A percentile compares a stretch with the other conserved stretches of the same genome.
Conservation (phyloP, 2,888 invertebrate species). For the Ashinkailepas kermadecensis region DNA sequence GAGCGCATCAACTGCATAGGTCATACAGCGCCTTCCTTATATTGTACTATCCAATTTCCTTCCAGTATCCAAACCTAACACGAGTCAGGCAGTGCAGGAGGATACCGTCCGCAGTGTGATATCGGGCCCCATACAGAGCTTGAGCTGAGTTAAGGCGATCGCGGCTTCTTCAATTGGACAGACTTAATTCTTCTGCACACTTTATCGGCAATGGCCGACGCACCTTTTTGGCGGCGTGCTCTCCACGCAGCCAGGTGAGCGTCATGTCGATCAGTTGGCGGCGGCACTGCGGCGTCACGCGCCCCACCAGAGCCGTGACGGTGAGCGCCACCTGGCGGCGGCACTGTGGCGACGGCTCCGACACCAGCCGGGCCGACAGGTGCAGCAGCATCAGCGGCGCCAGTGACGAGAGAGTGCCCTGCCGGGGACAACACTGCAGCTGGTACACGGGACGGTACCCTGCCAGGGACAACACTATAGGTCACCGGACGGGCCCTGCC, state of each 20-base stretch:
- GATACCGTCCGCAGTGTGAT: too few species aligned
- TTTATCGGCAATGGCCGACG: neutral
- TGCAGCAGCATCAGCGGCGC: slow-evolving; percentile 63
- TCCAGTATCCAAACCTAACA: too few species aligned
- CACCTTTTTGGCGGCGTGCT: slow-evolving; percentile 46
- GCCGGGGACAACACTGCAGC: slow-evolving; percentile 32
- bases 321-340: slow-evolving; percentile 63
- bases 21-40: too few species aligned
- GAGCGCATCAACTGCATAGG: too few species aligned
- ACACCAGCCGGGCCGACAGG: slow-evolving; percentile 67
- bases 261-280: slow-evolving; percentile 64
- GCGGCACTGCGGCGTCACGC: slow-evolving; percentile 47
- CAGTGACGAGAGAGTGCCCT: slow-evolving; percentile 55
- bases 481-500: too few species aligned
- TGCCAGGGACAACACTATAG: too few species aligned
- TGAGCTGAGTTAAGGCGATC: too few species aligned
- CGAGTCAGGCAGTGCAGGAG: too few species aligned
- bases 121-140: too few species aligned
- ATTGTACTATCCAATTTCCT: too few species aligned
- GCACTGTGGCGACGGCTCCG: slow-evolving; percentile 71
- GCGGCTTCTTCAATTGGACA: too few species aligned
- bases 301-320: slow-evolving; percentile 58
- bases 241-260: slow-evolving; percentile 59
- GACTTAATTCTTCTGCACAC: too few species aligned
- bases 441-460: neutral